A percentile compares a stretch with the other conserved stretches of the same genome.
Evolutionary conservation across 2,888 invertebrate species (phyloP).

Genomic region (Azorinus chamasolen): DNA sequence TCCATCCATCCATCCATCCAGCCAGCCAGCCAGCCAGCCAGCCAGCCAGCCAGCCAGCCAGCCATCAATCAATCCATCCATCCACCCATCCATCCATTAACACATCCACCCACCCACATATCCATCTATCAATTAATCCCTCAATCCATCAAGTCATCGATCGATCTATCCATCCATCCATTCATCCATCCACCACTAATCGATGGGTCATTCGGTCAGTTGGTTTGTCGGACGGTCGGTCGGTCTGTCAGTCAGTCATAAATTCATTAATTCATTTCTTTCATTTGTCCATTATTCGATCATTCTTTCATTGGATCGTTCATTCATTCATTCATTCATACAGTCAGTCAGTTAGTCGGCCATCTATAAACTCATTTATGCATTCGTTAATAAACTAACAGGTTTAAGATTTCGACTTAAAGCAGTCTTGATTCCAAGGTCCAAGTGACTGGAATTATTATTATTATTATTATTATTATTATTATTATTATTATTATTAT

Average conservation of each 20-base stretch:
- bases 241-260: slow-evolving; percentile 6
- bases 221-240: neutral
- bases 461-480: no score
- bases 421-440: no score
- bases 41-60: neutral
- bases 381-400: no score
- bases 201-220: neutral
- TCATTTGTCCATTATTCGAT: slow-evolving; percentile 42
- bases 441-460: no score
- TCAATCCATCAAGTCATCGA: neutral
- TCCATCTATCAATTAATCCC: neutral
- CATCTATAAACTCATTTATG: no score
- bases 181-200: no score
- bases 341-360: slow-evolving; percentile 18
- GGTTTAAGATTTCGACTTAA: no score
- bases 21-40: neutral
- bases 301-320: slow-evolving; percentile 34
- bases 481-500: no score
- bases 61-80: no score
- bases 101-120: no score
- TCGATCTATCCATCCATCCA: no score
- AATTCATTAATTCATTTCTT: slow-evolving; percentile 4
- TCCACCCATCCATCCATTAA: no score
- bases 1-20: neutral
- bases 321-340: slow-evolving; percentile 52